A percentile compares a stretch with the other conserved stretches of the same genome.
Conservation (phyloP, 2,113 vertebrate species). For the Ursus arctos region DNA sequence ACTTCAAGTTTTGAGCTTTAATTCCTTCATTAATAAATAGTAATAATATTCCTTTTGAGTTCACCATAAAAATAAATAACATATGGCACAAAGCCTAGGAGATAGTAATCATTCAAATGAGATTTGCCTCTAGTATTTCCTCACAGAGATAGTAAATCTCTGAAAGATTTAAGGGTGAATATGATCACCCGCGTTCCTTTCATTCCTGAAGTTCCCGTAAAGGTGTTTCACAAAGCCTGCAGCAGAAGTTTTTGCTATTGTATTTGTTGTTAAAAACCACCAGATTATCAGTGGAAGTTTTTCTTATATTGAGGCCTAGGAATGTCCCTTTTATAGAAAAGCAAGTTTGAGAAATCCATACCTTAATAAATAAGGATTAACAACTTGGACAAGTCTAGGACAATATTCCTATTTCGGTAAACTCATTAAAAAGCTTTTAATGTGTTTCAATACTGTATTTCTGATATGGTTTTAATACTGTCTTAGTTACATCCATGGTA, state of each 20-base stretch:
- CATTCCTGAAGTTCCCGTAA: not conserved
- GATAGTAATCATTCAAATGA: not conserved
- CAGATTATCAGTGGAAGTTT: not conserved
- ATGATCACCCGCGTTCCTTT: not conserved
- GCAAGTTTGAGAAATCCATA: not conserved
- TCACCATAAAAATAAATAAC: not conserved
- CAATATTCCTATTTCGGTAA: not conserved
- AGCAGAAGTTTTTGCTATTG: not conserved
- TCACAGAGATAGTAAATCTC: not conserved
- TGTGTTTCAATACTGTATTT: not conserved
- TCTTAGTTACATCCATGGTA: not conserved
- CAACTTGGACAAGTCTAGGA: not conserved
- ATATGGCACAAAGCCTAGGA: not conserved
- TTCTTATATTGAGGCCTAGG: not conserved
- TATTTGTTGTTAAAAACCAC: not conserved
- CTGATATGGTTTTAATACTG: conserved; percentile 10
- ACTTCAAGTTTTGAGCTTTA: not conserved
- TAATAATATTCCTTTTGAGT: not conserved
- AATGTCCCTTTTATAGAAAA: not conserved
- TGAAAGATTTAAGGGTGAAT: not conserved
- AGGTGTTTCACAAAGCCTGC: not conserved
- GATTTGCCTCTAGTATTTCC: not conserved
- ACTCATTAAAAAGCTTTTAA: conserved; percentile 53
- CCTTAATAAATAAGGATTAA: conserved; percentile 16
- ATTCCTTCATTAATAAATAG: not conserved